Conservation (phyloP, 2,797 vertebrate genomes). For the Phrynocephalus vlangalii region DNA sequence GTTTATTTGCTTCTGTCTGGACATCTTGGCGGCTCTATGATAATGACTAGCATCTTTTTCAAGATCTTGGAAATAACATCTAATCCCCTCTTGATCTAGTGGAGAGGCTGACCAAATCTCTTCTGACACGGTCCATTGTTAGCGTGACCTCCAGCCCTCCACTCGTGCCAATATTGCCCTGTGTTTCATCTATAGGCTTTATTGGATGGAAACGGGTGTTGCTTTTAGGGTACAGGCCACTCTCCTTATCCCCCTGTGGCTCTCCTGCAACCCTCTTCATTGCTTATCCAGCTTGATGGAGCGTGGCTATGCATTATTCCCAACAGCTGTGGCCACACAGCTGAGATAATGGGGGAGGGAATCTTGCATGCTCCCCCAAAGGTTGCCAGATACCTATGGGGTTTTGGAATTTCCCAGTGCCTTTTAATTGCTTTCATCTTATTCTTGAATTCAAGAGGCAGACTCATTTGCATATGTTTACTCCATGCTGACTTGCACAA, state of each 20-base stretch:
- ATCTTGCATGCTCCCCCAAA: neutral
- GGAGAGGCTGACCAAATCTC: neutral
- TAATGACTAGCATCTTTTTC: neutral
- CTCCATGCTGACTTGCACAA: constrained; percentile 1
- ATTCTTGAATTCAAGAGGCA: constrained; percentile 2
- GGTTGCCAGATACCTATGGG: neutral
- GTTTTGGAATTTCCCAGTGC: neutral
- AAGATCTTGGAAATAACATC: neutral
- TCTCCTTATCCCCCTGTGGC: neutral
- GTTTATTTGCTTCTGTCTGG: neutral
- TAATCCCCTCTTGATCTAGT: neutral
- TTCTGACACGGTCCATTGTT: neutral
- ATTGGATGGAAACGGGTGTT: neutral
- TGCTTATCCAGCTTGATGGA: constrained; percentile 17
- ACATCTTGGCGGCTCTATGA: neutral
- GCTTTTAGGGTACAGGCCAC: neutral
- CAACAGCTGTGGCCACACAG: neutral
- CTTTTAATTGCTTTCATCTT: constrained; percentile 5
- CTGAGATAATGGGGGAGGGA: neutral
- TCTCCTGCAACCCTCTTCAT: neutral
- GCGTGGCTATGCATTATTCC: neutral
- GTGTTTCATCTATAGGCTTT: neutral
- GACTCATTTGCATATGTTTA: constrained; percentile 19
- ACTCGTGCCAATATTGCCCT: neutral
- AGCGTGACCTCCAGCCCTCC: neutral